Evolutionary conservation across 2,888 invertebrate genomes (phyloP).

Genomic region (Ariolimax columbianus): DNA sequence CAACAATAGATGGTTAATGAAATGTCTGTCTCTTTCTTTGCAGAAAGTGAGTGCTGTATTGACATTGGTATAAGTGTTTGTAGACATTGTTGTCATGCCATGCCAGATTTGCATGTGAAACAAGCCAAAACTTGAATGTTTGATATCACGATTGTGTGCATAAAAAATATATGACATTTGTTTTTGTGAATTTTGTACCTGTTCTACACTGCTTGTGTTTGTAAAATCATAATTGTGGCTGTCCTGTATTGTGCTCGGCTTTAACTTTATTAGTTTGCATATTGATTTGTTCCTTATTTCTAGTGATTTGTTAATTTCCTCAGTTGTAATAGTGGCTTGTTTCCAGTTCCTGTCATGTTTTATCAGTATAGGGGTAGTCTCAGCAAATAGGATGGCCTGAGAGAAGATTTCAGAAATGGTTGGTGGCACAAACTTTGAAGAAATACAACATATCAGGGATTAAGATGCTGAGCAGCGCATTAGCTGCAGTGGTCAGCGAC

Average conservation of each 20-base stretch:
- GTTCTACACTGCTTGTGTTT: background rate
- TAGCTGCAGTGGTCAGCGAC: too few species aligned
- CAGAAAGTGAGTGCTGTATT: conserved; percentile 40
- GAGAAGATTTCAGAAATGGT: too few species aligned
- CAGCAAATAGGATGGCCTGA: too few species aligned
- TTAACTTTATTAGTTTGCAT: background rate
- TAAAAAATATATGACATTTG: background rate
- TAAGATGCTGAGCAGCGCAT: too few species aligned
- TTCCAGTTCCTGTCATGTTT: background rate
- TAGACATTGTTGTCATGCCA: background rate
- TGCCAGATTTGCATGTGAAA: conserved; percentile 15
- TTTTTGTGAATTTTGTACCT: background rate
- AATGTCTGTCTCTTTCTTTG: background rate
- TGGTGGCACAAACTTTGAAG: too few species aligned
- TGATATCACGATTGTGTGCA: background rate
- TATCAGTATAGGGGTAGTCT: too few species aligned
- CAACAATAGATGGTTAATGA: background rate
- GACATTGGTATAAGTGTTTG: background rate
- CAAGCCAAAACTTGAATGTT: background rate
- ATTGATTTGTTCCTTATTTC: background rate
- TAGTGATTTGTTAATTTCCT: background rate
- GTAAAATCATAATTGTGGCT: background rate
- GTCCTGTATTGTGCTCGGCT: background rate
- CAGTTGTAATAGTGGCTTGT: background rate
- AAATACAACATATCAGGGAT: too few species aligned